Percentiles rank a stretch among this genome's conserved stretches.
Conservation (phyloP, 2,113 vertebrate species). For the Hemichromis elongatus region DNA sequence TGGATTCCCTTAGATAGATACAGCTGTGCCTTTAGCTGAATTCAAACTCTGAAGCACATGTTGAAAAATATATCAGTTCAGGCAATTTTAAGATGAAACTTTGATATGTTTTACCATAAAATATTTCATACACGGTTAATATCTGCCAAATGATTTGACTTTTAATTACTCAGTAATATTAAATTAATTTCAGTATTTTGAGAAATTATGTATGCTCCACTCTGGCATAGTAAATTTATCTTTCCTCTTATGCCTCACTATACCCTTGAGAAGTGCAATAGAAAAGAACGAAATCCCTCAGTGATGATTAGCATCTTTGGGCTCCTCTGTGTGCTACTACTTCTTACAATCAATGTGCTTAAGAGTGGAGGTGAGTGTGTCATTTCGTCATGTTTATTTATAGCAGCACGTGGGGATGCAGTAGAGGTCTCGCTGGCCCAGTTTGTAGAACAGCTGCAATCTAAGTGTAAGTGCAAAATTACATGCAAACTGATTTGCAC, state of each 20-base stretch:
- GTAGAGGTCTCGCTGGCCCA: conserved; percentile 63
- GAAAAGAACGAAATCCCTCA: neutral
- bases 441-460: conserved; percentile 67
- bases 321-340: conserved; percentile 26
- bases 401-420: conserved; percentile 64
- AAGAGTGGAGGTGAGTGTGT: conserved; percentile 64
- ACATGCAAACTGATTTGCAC: conserved; percentile 10
- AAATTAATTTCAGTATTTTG: neutral
- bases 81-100: neutral
- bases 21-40: neutral
- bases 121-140: neutral
- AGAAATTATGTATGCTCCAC: neutral
- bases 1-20: neutral
- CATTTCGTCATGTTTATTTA: conserved; percentile 73
- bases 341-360: conserved; percentile 32
- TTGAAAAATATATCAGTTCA: neutral
- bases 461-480: conserved; percentile 15
- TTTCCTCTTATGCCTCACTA: neutral
- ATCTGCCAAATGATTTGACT: neutral
- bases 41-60: neutral
- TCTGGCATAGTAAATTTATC: neutral
- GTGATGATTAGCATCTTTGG: conserved; percentile 38
- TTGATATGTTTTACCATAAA: neutral
- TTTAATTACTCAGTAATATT: neutral
- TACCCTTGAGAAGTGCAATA: neutral